Evolutionary conservation across 2,797 vertebrate species (phyloP).

Genomic region (Acridotheres tristis): DNA sequence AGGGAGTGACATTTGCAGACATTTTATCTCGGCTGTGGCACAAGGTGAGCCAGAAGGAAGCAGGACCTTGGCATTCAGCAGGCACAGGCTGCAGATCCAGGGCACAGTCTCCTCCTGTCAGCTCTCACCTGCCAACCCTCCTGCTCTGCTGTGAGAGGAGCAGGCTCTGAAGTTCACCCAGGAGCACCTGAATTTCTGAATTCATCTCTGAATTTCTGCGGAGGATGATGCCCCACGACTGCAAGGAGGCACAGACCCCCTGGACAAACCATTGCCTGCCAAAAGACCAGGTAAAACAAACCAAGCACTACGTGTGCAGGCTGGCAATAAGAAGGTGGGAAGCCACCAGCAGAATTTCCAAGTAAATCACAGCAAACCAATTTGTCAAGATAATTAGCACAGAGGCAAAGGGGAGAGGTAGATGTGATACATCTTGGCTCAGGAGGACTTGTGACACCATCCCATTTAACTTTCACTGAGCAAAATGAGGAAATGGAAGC

Average conservation of each 20-base stretch:
- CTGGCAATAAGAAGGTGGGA: background rate
- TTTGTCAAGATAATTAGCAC: conserved; percentile 30
- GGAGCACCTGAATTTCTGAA: background rate
- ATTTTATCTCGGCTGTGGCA: background rate
- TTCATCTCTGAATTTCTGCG: background rate
- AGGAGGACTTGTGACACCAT: conserved; percentile 2
- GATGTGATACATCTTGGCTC: conserved; percentile 2
- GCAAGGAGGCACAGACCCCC: background rate
- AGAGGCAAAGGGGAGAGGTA: background rate
- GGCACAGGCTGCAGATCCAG: background rate
- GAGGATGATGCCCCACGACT: background rate
- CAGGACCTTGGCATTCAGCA: background rate
- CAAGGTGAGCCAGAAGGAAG: background rate
- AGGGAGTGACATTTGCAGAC: background rate
- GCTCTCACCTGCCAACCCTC: background rate
- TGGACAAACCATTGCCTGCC: background rate
- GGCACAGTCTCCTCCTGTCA: background rate
- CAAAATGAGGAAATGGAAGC: background rate
- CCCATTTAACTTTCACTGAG: background rate
- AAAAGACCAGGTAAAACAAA: background rate
- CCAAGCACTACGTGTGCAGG: fast-evolving
- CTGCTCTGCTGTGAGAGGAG: background rate
- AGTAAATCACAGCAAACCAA: background rate
- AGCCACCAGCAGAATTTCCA: background rate
- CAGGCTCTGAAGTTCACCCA: background rate